A percentile compares a stretch with the other conserved stretches of the same genome.
Evolutionary conservation across 1,140 invertebrate species (phyloP).

Genomic region (Scaptodrosophila lebanonensis): DNA sequence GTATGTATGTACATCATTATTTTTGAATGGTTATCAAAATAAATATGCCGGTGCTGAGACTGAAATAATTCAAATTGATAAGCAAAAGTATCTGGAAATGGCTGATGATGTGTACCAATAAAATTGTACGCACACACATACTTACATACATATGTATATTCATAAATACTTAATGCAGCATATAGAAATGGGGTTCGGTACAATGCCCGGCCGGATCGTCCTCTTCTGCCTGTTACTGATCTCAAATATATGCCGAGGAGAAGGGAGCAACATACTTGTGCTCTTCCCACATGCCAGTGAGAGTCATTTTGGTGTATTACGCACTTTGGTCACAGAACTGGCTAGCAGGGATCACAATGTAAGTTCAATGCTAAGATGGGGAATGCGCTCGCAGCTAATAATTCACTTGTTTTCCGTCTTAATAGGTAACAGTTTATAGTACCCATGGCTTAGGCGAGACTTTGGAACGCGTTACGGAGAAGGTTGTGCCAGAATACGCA

Average conservation of each 20-base stretch:
- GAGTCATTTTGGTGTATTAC: constrained; percentile 73
- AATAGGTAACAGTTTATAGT: constrained; percentile 54
- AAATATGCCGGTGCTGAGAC: not conserved
- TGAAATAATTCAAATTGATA: constrained; percentile 22
- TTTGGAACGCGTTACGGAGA: constrained; percentile 57
- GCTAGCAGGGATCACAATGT: constrained; percentile 64
- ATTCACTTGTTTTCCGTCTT: not conserved
- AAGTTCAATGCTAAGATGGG: not conserved
- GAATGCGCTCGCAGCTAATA: not conserved
- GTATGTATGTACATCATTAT: not conserved
- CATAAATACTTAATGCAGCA: not conserved
- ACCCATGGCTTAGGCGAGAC: constrained; percentile 53
- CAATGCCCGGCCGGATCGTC: not conserved
- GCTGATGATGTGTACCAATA: constrained; percentile 33
- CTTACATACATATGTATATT: not conserved
- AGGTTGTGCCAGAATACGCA: constrained; percentile 52
- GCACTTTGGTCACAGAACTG: constrained; percentile 68
- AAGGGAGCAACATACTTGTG: constrained; percentile 63
- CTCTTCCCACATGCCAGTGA: constrained; percentile 70
- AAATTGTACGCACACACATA: not conserved
- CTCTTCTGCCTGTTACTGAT: constrained; percentile 1
- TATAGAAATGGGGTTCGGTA: not conserved
- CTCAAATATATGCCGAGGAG: not conserved
- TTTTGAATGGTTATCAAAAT: not conserved
- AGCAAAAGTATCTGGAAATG: constrained; percentile 9